These are phyloP conservation scores for Alviniconcha marisindica DNA, from an alignment of 1,140 invertebrate genomes.

Conservation along the genomic window DNA sequence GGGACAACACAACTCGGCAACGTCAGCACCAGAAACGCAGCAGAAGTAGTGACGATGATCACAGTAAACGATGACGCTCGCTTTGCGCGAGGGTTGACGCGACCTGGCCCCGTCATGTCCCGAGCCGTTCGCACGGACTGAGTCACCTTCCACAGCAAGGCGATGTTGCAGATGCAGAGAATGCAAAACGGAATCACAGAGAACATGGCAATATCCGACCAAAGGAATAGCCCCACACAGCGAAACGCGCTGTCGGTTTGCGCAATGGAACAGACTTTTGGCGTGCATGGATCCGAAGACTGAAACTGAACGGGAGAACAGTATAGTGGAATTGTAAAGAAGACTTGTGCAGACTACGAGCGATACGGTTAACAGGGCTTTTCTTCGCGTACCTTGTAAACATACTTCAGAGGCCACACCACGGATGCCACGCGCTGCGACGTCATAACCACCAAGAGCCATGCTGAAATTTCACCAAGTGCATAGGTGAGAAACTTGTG, in stretches of 20 bases:
- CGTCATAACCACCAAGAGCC: slow-evolving; percentile 27
- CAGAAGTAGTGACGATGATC: not conserved
- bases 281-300: not conserved
- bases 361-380: too few species aligned
- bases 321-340: not conserved
- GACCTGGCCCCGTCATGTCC: not conserved
- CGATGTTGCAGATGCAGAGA: not conserved
- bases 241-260: not conserved
- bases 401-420: not conserved
- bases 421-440: slow-evolving; percentile 18
- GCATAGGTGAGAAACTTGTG: not conserved
- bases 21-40: not conserved
- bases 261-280: not conserved
- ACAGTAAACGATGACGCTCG: not conserved
- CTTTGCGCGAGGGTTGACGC: not conserved
- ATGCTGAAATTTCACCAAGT: not conserved
- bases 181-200: not conserved
- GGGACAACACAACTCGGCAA: not conserved
- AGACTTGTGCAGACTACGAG: not conserved
- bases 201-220: not conserved
- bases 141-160: not conserved
- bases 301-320: not conserved
- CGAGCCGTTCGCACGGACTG: not conserved
- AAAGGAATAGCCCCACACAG: not conserved
- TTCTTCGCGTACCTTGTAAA: not conserved